Evolutionary conservation across 2,797 vertebrate genomes (phyloP).

Genomic region (Fundulus diaphanus): DNA sequence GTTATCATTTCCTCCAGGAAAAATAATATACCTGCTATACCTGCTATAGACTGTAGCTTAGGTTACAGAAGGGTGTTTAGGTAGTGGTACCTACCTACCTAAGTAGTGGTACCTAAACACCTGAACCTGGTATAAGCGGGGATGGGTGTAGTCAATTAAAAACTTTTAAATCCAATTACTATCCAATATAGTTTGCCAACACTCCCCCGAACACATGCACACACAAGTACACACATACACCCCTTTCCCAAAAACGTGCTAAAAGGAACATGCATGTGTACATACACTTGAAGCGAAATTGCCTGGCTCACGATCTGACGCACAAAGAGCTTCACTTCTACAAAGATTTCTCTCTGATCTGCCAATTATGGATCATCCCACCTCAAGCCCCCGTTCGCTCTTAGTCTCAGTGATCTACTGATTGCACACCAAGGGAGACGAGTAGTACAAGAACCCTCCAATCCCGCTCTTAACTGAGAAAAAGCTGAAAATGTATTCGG

Average conservation of each 20-base stretch:
- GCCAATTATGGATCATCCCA: constrained; percentile 72
- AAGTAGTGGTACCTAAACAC: too few relatives aligned
- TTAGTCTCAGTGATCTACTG: constrained; percentile 69
- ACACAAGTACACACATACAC: too few relatives aligned
- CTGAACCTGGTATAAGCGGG: too few relatives aligned
- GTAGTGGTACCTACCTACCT: constrained; percentile 56
- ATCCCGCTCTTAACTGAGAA: constrained; percentile 63
- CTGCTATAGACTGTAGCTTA: constrained; percentile 19
- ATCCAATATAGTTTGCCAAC: constrained; percentile 39
- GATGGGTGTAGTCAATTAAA: constrained; percentile 53
- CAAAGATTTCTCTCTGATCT: constrained; percentile 76
- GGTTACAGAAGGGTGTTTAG: constrained; percentile 50
- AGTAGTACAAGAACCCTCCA: constrained; percentile 73
- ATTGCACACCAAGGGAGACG: constrained; percentile 70
- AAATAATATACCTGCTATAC: constrained; percentile 12
- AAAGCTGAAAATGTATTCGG: constrained; percentile 65
- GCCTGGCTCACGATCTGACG: constrained; percentile 58
- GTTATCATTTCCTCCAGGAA: constrained; percentile 10
- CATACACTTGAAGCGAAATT: constrained; percentile 56
- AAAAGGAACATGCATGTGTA: constrained; percentile 57
- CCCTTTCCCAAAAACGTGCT: constrained; percentile 18
- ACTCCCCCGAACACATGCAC: too few relatives aligned
- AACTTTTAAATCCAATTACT: constrained; percentile 43
- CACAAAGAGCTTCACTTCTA: constrained; percentile 67
- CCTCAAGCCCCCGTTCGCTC: constrained; percentile 52